A percentile compares a stretch with the other conserved stretches of the same genome.
These are phyloP conservation scores for Trissolcus brochymenae DNA, from an alignment of 2,888 invertebrate species.

Conservation along the genomic window DNA sequence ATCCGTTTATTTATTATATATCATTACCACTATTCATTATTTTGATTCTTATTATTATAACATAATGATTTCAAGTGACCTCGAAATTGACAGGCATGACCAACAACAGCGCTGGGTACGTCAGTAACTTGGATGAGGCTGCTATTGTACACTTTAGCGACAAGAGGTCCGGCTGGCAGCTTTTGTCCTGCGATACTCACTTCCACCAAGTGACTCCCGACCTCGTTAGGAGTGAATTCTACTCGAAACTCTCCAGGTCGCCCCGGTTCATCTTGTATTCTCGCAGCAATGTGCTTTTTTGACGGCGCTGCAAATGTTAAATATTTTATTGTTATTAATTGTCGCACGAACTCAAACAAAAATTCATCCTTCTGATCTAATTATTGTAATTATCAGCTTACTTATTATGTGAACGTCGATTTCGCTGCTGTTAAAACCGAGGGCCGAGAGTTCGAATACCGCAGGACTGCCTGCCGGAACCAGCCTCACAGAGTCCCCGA, in stretches of 20 bases:
- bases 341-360: neutral
- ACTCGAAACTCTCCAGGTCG: conserved; percentile 90
- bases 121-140: conserved; percentile 95
- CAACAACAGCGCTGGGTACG: conserved; percentile 94
- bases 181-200: conserved; percentile 93
- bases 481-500: conserved; percentile 91
- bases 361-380: neutral
- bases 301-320: conserved; percentile 82
- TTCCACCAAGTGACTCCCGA: conserved; percentile 96
- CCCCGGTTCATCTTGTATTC: conserved; percentile 88
- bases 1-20: neutral
- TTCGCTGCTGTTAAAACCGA: conserved; percentile 79
- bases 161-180: conserved; percentile 91
- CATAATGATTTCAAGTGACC: conserved; percentile 78
- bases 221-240: conserved; percentile 94
- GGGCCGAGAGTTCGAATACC: conserved; percentile 91
- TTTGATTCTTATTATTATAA: no score
- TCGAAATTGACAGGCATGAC: conserved; percentile 97
- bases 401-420: conserved; percentile 79
- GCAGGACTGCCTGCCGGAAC: conserved; percentile 94
- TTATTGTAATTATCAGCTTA: conserved; percentile 68
- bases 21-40: neutral
- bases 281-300: conserved; percentile 88
- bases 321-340: neutral
- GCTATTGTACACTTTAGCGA: conserved; percentile 96